These are phyloP conservation scores for Tromatobia lineatoria DNA, from an alignment of 2,888 invertebrate genomes.

Conservation along the genomic window DNA sequence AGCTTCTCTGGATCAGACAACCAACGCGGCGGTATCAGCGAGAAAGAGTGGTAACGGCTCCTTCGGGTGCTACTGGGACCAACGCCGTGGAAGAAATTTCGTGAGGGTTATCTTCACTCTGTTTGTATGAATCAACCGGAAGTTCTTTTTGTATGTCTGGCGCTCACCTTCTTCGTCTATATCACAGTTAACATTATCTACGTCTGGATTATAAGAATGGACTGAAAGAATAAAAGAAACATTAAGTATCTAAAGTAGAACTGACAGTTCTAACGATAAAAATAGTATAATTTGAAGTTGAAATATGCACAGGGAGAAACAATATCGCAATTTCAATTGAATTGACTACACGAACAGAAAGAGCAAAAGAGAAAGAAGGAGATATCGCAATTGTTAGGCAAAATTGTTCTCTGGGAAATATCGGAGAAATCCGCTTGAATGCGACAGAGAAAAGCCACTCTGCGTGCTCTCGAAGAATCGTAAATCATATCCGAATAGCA, in stretches of 20 bases:
- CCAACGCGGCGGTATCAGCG: constrained; percentile 9
- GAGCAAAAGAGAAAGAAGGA: not conserved
- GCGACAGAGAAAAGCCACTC: constrained; percentile 18
- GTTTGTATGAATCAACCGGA: constrained; percentile 63
- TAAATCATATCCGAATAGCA: constrained; percentile 54
- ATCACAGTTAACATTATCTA: constrained; percentile 57
- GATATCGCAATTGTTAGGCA: constrained; percentile 10
- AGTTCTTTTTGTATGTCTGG: constrained; percentile 55
- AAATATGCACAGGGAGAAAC: not conserved
- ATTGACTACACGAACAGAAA: not conserved
- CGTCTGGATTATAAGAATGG: constrained; percentile 55
- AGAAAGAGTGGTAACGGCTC: constrained; percentile 51
- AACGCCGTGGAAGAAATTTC: constrained; percentile 31
- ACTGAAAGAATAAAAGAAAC: constrained; percentile 61
- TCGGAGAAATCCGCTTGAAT: constrained; percentile 18
- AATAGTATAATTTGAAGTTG: not conserved
- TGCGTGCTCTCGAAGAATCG: constrained; percentile 20
- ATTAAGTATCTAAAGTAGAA: not conserved
- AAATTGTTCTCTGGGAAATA: constrained; percentile 29
- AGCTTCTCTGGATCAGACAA: constrained; percentile 35
- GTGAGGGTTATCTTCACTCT: not conserved
- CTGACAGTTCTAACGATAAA: not conserved
- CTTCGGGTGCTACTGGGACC: constrained; percentile 39
- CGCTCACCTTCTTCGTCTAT: constrained; percentile 61
- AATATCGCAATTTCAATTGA: constrained; percentile 5